Conservation (phyloP, 2,797 vertebrate genomes). For the Zonotrichia albicollis region DNA sequence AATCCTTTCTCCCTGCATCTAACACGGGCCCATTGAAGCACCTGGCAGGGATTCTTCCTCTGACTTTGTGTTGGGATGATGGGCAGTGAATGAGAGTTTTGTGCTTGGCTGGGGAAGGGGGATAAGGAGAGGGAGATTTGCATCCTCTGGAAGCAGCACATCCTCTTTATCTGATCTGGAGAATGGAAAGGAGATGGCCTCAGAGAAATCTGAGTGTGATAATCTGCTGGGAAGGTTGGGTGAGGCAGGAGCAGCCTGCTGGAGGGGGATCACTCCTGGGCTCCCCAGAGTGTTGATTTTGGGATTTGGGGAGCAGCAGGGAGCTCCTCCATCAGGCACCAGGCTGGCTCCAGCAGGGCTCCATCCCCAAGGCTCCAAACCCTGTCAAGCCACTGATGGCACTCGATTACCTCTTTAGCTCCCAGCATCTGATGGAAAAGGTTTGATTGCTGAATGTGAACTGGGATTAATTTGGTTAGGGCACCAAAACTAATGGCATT, state of each 20-base stretch:
- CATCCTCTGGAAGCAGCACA: background rate
- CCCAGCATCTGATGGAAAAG: background rate
- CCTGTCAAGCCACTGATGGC: background rate
- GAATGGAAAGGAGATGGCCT: background rate
- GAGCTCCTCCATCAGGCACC: accelerated
- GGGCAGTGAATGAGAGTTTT: background rate
- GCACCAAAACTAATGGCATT: background rate
- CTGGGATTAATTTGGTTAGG: background rate
- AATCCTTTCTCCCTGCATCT: background rate
- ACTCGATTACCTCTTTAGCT: background rate
- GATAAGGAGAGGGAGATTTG: background rate
- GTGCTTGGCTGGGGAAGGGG: background rate
- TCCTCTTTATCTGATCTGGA: background rate
- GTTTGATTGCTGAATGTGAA: background rate
- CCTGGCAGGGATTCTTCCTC: background rate
- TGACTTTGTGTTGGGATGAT: background rate
- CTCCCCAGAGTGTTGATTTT: background rate
- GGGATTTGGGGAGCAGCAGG: background rate
- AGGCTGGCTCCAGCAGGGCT: background rate
- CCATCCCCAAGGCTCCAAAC: background rate
- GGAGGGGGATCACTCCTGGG: background rate
- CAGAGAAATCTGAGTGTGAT: background rate
- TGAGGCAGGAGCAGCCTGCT: background rate
- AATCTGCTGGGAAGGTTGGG: background rate
- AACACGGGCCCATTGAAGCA: accelerated